phyloP scores from a whole-genome alignment of 1,140 invertebrate genomes.

The Argopecten irradians region DNA sequence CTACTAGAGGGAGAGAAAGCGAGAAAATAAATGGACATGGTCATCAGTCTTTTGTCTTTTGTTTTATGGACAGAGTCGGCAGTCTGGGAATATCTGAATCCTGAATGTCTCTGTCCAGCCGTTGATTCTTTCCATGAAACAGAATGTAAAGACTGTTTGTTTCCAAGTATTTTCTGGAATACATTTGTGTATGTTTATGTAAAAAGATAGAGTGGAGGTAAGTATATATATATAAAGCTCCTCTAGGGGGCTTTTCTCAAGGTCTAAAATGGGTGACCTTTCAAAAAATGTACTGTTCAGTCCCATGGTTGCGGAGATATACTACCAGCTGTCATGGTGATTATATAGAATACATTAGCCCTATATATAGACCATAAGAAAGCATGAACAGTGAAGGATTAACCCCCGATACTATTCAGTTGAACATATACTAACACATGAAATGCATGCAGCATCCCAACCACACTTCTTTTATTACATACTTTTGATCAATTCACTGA shows the following conservation, averaged over 20 bases:
- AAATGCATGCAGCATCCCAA: not conserved
- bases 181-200: not conserved
- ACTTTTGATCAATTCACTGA: not conserved
- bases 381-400: not conserved
- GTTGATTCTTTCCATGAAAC: not conserved
- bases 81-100: not conserved
- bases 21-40: not conserved
- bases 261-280: not conserved
- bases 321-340: not conserved
- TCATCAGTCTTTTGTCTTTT: not conserved
- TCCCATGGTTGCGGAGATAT: not conserved
- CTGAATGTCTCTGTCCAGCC: not conserved
- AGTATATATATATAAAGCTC: not conserved
- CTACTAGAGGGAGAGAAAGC: not conserved
- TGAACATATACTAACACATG: not conserved
- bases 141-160: not conserved
- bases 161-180: constrained; percentile 8
- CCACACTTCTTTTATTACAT: not conserved
- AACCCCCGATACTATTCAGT: not conserved
- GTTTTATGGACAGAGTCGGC: not conserved
- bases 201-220: not conserved
- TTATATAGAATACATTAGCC: not conserved
- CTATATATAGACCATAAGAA: constrained; percentile 3
- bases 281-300: not conserved
- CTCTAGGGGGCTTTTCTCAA: not conserved